Evolutionary conservation across 2,888 invertebrate species (phyloP).

Genomic region (Invenusta paracnida): DNA sequence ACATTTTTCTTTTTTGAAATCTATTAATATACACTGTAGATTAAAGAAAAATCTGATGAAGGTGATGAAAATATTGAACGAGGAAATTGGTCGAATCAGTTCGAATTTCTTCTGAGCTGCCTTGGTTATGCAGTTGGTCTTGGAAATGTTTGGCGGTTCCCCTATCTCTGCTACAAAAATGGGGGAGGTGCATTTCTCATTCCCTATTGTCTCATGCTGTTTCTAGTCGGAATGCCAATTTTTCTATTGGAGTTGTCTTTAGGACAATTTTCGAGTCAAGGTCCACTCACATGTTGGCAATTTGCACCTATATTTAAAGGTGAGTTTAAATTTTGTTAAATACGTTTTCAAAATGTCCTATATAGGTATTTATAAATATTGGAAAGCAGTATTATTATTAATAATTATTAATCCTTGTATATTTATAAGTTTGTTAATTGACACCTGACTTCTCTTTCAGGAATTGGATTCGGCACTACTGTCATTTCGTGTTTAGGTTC

Average conservation of each 20-base stretch:
- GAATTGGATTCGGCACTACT: not conserved
- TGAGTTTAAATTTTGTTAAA: slow-evolving; percentile 40
- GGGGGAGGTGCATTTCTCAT: slow-evolving; percentile 59
- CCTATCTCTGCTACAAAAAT: slow-evolving; percentile 62
- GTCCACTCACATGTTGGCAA: slow-evolving; percentile 60
- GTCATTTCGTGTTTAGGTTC: not conserved
- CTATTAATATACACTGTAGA: not conserved
- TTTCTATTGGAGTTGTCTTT: slow-evolving; percentile 58
- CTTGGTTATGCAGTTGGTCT: slow-evolving; percentile 55
- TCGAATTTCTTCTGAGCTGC: slow-evolving; percentile 63
- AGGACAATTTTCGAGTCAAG: slow-evolving; percentile 58
- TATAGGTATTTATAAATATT: not conserved
- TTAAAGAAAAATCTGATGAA: not conserved
- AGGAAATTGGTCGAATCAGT: slow-evolving; percentile 63
- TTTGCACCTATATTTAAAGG: slow-evolving; percentile 58
- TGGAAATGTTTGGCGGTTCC: slow-evolving; percentile 66
- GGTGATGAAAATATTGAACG: slow-evolving; percentile 62
- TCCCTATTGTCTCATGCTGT: slow-evolving; percentile 58
- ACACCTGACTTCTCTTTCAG: not conserved
- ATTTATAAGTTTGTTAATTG: too few relatives aligned
- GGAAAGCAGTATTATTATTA: too few relatives aligned
- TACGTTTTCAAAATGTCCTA: too few relatives aligned
- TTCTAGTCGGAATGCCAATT: slow-evolving; percentile 57
- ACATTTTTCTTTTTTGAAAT: not conserved
- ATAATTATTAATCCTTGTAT: too few relatives aligned